Evolutionary conservation across 2,888 invertebrate species (phyloP).

Genomic region (Callyntrura sp.): DNA sequence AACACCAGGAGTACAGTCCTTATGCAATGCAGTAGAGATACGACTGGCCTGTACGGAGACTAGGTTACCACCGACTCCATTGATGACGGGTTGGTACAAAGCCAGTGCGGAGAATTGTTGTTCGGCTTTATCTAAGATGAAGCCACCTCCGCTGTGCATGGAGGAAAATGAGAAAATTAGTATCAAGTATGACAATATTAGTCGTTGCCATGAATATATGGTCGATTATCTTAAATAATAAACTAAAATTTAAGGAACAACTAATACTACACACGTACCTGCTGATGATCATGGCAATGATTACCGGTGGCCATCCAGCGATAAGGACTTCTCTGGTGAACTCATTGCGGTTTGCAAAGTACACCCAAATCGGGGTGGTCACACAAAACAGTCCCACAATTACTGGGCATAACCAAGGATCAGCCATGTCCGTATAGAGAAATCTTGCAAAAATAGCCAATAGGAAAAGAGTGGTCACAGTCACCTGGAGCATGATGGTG

Average conservation of each 20-base stretch:
- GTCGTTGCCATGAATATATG: not conserved
- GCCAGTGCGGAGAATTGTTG: conserved; percentile 90
- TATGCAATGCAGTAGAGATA: conserved; percentile 91
- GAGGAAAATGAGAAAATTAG: conserved; percentile 41
- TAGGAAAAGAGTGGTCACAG: conserved; percentile 89
- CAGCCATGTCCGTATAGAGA: conserved; percentile 88
- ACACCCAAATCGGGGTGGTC: conserved; percentile 91
- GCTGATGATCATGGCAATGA: conserved; percentile 93
- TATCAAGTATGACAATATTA: not conserved
- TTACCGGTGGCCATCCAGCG: conserved; percentile 92
- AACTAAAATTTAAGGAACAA: conserved; percentile 6
- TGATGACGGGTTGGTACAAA: conserved; percentile 93
- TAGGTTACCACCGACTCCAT: conserved; percentile 93
- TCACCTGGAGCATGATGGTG: conserved; percentile 92
- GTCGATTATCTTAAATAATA: not conserved
- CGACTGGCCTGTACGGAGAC: conserved; percentile 92
- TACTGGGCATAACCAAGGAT: conserved; percentile 88
- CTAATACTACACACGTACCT: conserved; percentile 87
- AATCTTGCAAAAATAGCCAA: conserved; percentile 88
- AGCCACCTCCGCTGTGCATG: conserved; percentile 89
- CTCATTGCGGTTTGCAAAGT: conserved; percentile 90
- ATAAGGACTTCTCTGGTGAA: conserved; percentile 90
- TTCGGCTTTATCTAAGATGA: conserved; percentile 91
- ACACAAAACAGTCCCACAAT: conserved; percentile 89
- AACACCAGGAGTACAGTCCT: conserved; percentile 88